Percentiles rank a stretch among this genome's conserved stretches.
Evolutionary conservation across 1,140 invertebrate species (phyloP).

Genomic region (Habropoda laboriosa): DNA sequence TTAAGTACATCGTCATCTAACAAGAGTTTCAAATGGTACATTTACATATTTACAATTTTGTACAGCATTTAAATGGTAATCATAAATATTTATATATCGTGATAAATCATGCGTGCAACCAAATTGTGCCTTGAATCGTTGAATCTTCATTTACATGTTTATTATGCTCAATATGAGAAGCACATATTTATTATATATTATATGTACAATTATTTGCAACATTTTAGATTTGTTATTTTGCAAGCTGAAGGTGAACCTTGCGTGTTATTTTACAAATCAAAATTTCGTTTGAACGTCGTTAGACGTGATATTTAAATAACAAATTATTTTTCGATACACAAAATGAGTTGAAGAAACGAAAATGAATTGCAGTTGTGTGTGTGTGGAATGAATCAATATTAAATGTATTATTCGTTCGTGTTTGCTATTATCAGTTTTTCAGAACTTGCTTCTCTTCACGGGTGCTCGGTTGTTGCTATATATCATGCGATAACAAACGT

Average conservation of each 20-base stretch:
- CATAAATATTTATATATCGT: neutral
- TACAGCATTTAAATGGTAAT: no score
- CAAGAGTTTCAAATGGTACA: neutral
- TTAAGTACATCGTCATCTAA: neutral
- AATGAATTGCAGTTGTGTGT: no score
- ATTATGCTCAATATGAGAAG: neutral
- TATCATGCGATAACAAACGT: neutral
- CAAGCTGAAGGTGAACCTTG: neutral
- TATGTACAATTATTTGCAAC: neutral
- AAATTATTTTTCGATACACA: no score
- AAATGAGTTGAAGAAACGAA: neutral
- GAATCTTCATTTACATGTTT: neutral
- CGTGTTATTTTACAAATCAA: no score
- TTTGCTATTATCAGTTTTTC: neutral
- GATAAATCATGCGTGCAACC: constrained; percentile 51
- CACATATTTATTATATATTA: no score
- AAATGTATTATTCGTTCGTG: neutral
- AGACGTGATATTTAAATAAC: no score
- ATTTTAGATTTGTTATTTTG: neutral
- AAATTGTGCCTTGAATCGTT: constrained; percentile 23
- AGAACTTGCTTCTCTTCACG: neutral
- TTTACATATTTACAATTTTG: neutral
- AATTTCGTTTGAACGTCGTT: no score
- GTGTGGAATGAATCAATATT: neutral
- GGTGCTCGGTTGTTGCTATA: neutral